Evolutionary conservation across 92 coral and sea anemone genomes (phyloP), one percentile per base, ranked within the genome.

Genomic region (Epizoanthus scotinus): DNA sequence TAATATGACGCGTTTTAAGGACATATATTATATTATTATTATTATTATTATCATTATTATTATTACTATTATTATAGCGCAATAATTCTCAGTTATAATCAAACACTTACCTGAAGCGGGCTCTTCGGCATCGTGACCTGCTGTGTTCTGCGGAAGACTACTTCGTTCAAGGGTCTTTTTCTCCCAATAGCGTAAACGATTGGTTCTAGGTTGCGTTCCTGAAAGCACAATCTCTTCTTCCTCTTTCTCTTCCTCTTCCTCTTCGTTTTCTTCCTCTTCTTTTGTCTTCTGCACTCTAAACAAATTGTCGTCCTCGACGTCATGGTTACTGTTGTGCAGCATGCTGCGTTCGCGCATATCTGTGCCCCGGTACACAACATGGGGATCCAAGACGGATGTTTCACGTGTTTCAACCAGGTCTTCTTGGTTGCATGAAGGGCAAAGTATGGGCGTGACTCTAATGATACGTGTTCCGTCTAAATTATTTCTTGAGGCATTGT

Each of bases 341-440:
- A 64, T 64, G 44, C 17, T 64, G 0, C 22, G 69, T 29, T 64
- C 69, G 17, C 69, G 69, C 69, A 64, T 28, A 29, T 64, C 69
- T 34, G 69, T 64, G 5, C 47, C 47, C 27, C 12, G 69, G 47
- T 64, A 64, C 8, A 27, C 69, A 4, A 64, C 69, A 13, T 26
- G 69, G 3, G 69, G 70, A 3, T 64, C 70, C 22, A 14, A 2
- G 47, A 2, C 20, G 0, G 21, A 27, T 9, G 36, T 38, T 29
- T 64, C 70, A n/a, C 70, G 70, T 64, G 40, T 29, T 10, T 64
- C 70, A 7, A 17, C 5, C 17, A 29, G 36, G 38, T 64, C 70
- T 64, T 38, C 3, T 24, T 5, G 10, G 1, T 57, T 6, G 70
- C 70, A 64, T 7, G 21, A 28, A 64, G 70, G 70, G 7, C 47